Percentiles rank a stretch among this genome's conserved stretches.
Conservation (phyloP, 2,888 invertebrate genomes). For the Andrena minutula region DNA sequence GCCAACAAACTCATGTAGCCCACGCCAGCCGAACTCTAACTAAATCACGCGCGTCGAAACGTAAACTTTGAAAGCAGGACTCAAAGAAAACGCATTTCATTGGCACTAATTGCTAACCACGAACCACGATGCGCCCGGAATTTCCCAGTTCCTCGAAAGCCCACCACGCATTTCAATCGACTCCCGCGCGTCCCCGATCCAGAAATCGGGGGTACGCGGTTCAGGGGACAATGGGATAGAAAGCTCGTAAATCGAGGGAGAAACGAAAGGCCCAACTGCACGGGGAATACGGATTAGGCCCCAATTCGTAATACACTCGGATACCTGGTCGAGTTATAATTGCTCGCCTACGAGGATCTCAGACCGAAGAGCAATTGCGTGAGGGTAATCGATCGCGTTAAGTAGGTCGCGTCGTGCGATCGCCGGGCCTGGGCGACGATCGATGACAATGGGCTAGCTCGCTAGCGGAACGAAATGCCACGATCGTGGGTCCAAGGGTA, state of each 20-base stretch:
- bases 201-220: constrained; percentile 40
- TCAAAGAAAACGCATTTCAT: constrained; percentile 30
- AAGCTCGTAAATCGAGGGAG: constrained; percentile 58
- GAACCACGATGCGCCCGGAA: constrained; percentile 44
- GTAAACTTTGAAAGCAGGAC: constrained; percentile 22
- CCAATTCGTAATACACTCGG: constrained; percentile 24
- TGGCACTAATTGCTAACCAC: constrained; percentile 40
- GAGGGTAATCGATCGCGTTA: constrained; percentile 46
- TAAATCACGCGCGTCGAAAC: constrained; percentile 16
- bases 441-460: constrained; percentile 71
- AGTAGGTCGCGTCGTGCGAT: constrained; percentile 59
- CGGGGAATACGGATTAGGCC: constrained; percentile 46
- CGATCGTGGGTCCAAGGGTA: constrained; percentile 63
- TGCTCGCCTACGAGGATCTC: constrained; percentile 5
- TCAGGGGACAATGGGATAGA: constrained; percentile 41
- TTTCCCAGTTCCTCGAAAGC: constrained; percentile 16
- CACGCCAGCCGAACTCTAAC: constrained; percentile 10
- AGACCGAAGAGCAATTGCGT: constrained; percentile 5
- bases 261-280: constrained; percentile 27
- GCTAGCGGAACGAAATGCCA: constrained; percentile 74
- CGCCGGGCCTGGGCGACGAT: constrained; percentile 35
- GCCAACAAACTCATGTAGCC: neutral
- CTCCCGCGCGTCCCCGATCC: constrained; percentile 19
- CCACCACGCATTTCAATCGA: constrained; percentile 49
- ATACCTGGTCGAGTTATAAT: constrained; percentile 25